Conservation (phyloP, 1,140 invertebrate species). For the Tetragonula clypearis region DNA sequence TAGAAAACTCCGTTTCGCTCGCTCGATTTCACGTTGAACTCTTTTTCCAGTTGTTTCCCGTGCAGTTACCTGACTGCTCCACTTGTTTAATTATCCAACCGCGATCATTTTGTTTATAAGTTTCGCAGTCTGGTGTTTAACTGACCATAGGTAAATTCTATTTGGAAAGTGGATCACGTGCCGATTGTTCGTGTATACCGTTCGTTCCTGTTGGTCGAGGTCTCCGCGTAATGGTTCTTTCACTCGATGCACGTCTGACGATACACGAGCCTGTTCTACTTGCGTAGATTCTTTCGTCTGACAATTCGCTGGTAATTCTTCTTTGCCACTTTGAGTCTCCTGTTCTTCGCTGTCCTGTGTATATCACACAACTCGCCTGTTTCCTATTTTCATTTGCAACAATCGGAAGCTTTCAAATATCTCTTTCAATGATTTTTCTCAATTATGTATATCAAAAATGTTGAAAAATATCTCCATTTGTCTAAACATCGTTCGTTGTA, state of each 20-base stretch:
- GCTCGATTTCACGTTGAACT: conserved; percentile 1
- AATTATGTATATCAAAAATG: too few species aligned
- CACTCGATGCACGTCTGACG: not conserved
- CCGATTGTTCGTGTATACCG: not conserved
- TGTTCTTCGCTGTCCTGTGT: too few species aligned
- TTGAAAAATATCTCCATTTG: too few species aligned
- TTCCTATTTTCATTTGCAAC: too few species aligned
- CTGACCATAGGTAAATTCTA: not conserved
- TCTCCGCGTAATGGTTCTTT: not conserved
- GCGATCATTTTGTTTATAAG: not conserved
- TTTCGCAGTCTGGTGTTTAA: not conserved
- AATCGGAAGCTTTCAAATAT: too few species aligned
- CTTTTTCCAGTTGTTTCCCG: not conserved
- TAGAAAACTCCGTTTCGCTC: conserved; percentile 1
- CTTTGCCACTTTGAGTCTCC: too few species aligned
- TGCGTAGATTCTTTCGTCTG: not conserved
- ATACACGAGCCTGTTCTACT: not conserved
- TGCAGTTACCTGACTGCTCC: not conserved
- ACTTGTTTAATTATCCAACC: not conserved
- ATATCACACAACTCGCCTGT: too few species aligned
- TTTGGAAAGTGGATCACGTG: not conserved
- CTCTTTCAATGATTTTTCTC: too few species aligned
- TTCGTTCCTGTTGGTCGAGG: not conserved
- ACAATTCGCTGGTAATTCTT: not conserved
- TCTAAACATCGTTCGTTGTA: too few species aligned